phyloP scores from a whole-genome alignment of 2,113 vertebrate species.

The Laticauda laticaudata region DNA sequence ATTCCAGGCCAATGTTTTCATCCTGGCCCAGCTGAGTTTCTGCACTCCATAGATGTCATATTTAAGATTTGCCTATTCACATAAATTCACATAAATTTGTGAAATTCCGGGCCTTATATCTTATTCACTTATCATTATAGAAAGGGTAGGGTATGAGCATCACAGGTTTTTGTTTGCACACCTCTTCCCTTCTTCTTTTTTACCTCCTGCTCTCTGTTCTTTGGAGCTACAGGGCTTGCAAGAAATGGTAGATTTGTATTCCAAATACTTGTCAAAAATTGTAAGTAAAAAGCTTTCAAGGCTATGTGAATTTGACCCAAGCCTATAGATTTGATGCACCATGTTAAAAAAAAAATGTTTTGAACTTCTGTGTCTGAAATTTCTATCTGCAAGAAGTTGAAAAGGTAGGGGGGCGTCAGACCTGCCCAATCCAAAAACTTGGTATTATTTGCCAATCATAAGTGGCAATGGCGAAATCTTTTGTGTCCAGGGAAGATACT shows the following conservation, averaged over 20 bases:
- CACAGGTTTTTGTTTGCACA: neutral
- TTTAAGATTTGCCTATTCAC: neutral
- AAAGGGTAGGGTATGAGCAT: neutral
- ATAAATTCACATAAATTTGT: neutral
- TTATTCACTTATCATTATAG: accelerated
- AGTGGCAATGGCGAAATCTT: neutral
- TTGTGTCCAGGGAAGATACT: neutral
- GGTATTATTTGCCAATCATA: neutral
- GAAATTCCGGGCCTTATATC: neutral
- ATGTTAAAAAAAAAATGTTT: neutral
- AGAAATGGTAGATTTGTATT: neutral
- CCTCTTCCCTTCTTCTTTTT: no score
- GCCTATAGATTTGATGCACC: neutral
- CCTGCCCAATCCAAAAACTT: neutral
- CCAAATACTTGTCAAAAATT: no score
- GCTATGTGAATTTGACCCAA: neutral
- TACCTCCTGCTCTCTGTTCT: no score
- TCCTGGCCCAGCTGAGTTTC: neutral
- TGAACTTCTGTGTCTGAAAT: neutral
- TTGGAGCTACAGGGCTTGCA: neutral
- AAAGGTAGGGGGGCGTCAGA: neutral
- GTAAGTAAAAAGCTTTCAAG: neutral
- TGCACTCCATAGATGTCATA: accelerated
- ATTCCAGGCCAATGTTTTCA: accelerated
- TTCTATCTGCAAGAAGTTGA: neutral